phyloP scores from a whole-genome alignment of 2,797 vertebrate species.

The Takifugu ocellatus region DNA sequence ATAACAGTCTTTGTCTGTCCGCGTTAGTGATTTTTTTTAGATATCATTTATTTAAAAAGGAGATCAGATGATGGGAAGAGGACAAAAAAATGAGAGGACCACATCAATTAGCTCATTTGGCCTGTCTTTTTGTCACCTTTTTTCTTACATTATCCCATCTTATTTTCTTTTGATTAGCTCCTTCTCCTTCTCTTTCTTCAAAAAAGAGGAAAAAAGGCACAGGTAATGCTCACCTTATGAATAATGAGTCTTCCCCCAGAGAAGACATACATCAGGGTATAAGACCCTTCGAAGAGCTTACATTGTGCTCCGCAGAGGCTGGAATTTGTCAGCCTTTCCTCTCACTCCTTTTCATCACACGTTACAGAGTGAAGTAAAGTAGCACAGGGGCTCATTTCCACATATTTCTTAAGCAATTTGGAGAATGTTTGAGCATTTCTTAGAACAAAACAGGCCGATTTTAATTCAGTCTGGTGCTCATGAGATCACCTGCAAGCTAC shows the following conservation, averaged over 20 bases:
- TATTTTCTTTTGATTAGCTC: background rate
- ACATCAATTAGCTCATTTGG: no score
- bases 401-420: slow-evolving; percentile 42
- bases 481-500: slow-evolving; percentile 28
- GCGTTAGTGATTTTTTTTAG: no score
- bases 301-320: slow-evolving; percentile 45
- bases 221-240: slow-evolving; percentile 41
- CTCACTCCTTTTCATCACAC: background rate
- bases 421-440: slow-evolving; percentile 34
- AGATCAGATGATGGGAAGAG: no score
- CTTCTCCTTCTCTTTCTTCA: background rate
- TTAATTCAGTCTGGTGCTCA: slow-evolving; percentile 14
- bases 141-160: background rate
- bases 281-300: slow-evolving; percentile 55
- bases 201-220: no score
- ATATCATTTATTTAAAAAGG: no score
- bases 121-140: background rate
- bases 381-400: slow-evolving; percentile 59
- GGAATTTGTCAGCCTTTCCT: slow-evolving; percentile 32
- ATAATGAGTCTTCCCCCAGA: slow-evolving; percentile 29
- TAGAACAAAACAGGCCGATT: slow-evolving; percentile 23
- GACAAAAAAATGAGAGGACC: no score
- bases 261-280: slow-evolving; percentile 44
- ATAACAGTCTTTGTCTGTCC: no score
- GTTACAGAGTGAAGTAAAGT: slow-evolving; percentile 33